Base-by-base conservation (phyloP, 2,797 vertebrate genomes). In the Etheostoma nigrum region DNA sequence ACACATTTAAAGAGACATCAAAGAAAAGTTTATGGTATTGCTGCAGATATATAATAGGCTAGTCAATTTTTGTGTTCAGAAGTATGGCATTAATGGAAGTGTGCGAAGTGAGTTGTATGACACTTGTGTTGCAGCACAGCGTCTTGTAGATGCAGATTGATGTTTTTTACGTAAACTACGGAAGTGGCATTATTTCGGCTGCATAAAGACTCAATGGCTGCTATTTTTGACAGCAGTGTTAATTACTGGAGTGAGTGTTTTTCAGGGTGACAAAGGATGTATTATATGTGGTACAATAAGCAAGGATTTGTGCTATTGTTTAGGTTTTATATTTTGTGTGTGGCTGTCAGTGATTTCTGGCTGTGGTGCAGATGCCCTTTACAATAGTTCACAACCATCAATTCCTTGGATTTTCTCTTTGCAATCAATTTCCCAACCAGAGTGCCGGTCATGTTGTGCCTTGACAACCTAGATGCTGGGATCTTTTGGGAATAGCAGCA, bases 361-460 rank as follows among this genome's bases (percentile, higher is more conserved):
- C 83, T 76, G 65, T n/a, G 67, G 57, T 19, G 73, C 67, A 83
- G 67, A 83, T 25, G 10, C 49, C 62, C 53, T 81, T 65, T 74
- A 61, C 76, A 83, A 79, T 82, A 82, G 67, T 78, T 76, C 72
- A 8, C 75, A 60, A 45, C 27, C 4, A 3, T 77, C 67, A 72
- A 55, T 86, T 89, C 73, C 70, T 63, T 44, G 76, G 76, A 65
- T 88, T 85, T 88, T 85, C 67, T 78, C 67, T 59, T 30, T 5
- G 63, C 63, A 86, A 89, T 93, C 88, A 87, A 92, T 93, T 86
- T 79, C 69, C 73, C 14, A 85, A 83, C 78, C 81, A 58, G 84
- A 90, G 81, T 72, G 81, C 58, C 71, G 71, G 83, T 89, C 87
- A 82, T 87, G 74, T 85, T 87, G 77, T 85, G 80, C 86, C 71